phyloP scores from a whole-genome alignment of 37 sponge, comb jelly and placozoan genomes.

The Mnemiopsis leidyi region DNA sequence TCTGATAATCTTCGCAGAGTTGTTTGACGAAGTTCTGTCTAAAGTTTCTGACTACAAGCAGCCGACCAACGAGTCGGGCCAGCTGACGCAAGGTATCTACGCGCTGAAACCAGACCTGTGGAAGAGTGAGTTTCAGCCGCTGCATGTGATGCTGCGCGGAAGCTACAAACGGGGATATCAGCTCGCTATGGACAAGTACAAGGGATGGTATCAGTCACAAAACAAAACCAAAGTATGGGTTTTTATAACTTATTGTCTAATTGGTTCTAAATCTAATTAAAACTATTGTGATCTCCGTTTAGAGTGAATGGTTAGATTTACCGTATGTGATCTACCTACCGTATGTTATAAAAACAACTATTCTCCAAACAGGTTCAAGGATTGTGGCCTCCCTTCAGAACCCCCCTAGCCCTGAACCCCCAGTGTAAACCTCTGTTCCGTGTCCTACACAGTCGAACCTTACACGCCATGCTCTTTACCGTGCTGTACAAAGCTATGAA shows the following conservation, averaged over 20 bases:
- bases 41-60: constrained; percentile 32
- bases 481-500: constrained; percentile 34
- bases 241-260: no score
- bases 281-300: no score
- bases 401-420: constrained; percentile 46
- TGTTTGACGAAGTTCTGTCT: constrained; percentile 52
- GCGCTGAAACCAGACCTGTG: constrained; percentile 48
- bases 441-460: neutral
- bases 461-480: constrained; percentile 43
- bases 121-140: constrained; percentile 33
- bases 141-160: constrained; percentile 36
- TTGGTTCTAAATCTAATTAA: no score
- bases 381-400: constrained; percentile 35
- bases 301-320: no score
- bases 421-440: constrained; percentile 25
- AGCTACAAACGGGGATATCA: constrained; percentile 23
- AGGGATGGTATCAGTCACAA: constrained; percentile 53
- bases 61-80: constrained; percentile 30
- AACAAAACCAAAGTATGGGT: constrained; percentile 34
- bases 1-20: neutral
- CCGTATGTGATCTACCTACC: no score
- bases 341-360: no score
- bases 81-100: constrained; percentile 46
- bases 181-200: constrained; percentile 47
- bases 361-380: constrained; percentile 25